Evolutionary conservation across 2,888 invertebrate genomes (phyloP), one percentile per base, ranked within the genome.

Genomic region (Notodonta ziczac): DNA sequence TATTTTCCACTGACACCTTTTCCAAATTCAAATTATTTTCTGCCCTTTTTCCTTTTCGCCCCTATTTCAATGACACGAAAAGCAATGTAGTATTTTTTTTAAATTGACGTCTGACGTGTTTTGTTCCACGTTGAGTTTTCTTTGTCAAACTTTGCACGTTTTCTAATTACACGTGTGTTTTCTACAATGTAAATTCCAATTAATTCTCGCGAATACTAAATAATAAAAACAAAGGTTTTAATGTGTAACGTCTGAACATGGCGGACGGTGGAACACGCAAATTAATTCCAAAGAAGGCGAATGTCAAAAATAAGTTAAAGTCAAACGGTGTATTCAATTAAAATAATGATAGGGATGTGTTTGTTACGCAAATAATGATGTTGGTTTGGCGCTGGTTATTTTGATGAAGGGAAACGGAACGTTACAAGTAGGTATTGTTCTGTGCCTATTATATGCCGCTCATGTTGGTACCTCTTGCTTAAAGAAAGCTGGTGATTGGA

Each of bases 121-220:
- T 72, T 72, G 70, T 77, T 77, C 74, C 73, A 74, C 77, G 76
- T 74, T 72, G 77, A 80, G 82, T 84, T 82, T 84, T 81, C 82
- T 84, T 82, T 81, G 74, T 71, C 68, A 78, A 74, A 79, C 73
- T 69, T 74, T 72, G 78, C 73, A 72, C 81, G 83, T 87, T 75
- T 77, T 88, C 85, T 85, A 88, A 89, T 89, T 87, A 89, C 86
- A 89, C 83, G 83, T 86, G 84, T 82, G 82, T 84, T 80, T 80
- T 83, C 81, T 76, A 89, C 86, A 90, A 87, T 86, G 86, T 84
- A 86, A 88, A 88, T 86, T 89, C 83, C 87, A 89, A 90, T 90
- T 89, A 88, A 86, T 88, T 88, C 82, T 80, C 75, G 74, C 80
- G 77, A 82, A 81, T 82, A 86, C 86, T 83, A 87, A 87, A 89